A percentile compares a stretch with the other conserved stretches of the same genome.
These are phyloP conservation scores for Heteromurus nitidus DNA, from an alignment of 2,888 invertebrate species.

Conservation along the genomic window DNA sequence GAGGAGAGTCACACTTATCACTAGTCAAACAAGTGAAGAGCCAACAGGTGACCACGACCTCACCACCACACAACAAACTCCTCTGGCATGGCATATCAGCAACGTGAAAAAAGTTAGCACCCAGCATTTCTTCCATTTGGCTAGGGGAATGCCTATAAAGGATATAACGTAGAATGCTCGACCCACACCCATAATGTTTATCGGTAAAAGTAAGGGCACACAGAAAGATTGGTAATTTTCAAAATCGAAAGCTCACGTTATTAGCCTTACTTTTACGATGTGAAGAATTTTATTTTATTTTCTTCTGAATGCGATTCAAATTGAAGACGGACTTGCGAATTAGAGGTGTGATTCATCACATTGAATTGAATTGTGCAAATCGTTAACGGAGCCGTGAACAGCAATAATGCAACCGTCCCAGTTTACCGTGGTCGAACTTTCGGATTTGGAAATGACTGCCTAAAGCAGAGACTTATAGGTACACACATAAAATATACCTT, in stretches of 20 bases:
- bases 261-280: not conserved
- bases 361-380: not conserved
- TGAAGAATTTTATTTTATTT: not conserved
- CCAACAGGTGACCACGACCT: slow-evolving; percentile 50
- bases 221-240: too few relatives aligned
- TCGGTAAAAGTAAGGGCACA: not conserved
- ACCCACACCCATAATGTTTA: slow-evolving; percentile 36
- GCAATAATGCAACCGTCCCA: too few relatives aligned
- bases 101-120: not conserved
- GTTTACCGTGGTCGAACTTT: too few relatives aligned
- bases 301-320: not conserved
- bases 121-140: slow-evolving; percentile 38
- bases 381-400: not conserved
- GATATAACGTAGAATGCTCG: slow-evolving; percentile 39
- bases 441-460: slow-evolving; percentile 32
- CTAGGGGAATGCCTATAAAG: slow-evolving; percentile 32
- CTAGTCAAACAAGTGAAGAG: slow-evolving; percentile 11
- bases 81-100: not conserved
- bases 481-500: not conserved
- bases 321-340: too few relatives aligned
- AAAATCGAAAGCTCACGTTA: not conserved
- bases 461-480: not conserved
- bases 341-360: not conserved
- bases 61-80: slow-evolving; percentile 26
- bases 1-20: slow-evolving; percentile 40